Evolutionary conservation across 2,113 vertebrate genomes (phyloP), one percentile per base, ranked within the genome.

Genomic region (Acanthochromis polyacanthus): DNA sequence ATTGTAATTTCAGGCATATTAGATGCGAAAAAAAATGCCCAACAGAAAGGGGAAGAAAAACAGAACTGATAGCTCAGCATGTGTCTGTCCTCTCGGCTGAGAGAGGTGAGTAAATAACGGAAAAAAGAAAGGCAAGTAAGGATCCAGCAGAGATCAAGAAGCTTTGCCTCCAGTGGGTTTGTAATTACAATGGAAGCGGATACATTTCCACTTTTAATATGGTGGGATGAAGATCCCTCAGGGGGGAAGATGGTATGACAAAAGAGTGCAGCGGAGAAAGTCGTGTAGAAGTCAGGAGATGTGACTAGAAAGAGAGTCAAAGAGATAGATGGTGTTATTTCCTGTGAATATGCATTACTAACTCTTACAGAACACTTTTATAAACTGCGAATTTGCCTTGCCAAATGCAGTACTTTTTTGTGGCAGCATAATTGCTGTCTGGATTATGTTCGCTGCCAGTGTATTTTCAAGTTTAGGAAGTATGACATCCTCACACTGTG

Each of bases 181-280:
- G 87, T 92, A 94, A 93, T 94, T 92, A 92, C 88, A 88, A 89
- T 87, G 82, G 88, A 87, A 90, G 89, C 81, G 60, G 88, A 91
- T 92, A 90, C 83, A 86, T 92, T 91, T 91, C 86, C 80, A 87
- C 77, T 89, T 75, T 90, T 91, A 93, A 91, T 91, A 90, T 87
- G 83, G 80, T 75, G 77, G 82, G 88, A 80, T 89, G 82, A 74
- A 76, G 77, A 76, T 85, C 80, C 83, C 89, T 70, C 30, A 3
- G 57, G 77, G 81, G 61, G 68, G 77, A 53, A 7, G 30, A 53
- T 2, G 30, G 57, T 55, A 58, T 69, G 81, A 83, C 83, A 79
- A 75, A 88, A 84, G 48, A 74, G 48, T 3, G 12, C 76, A 46
- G 66, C 4, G 12, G 55, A 73, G 82, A 89, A 88, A 90, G 90